A percentile compares a stretch with the other conserved stretches of the same genome.
Evolutionary conservation across 2,113 vertebrate species (phyloP).

Genomic region (Sapayoa aenigma): DNA sequence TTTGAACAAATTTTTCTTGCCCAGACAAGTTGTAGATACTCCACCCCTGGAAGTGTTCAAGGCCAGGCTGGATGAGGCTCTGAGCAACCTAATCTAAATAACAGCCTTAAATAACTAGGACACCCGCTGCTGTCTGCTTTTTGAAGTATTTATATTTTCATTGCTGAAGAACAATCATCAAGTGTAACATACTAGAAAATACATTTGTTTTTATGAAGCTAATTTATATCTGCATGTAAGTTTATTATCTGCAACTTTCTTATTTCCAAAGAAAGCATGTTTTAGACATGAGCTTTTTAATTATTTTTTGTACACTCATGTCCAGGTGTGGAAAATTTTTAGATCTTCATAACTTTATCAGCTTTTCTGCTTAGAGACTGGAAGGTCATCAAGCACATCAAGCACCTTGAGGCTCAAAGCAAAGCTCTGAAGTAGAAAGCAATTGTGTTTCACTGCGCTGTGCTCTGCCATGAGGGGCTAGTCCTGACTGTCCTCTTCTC

Average conservation of each 20-base stretch:
- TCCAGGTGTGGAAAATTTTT: neutral
- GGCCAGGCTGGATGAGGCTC: too few species aligned
- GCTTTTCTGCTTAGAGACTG: neutral
- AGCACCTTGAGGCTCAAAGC: rapidly evolving
- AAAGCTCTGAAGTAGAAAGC: neutral
- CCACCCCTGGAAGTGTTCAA: too few species aligned
- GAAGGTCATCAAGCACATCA: neutral
- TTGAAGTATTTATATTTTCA: neutral
- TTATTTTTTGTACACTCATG: neutral
- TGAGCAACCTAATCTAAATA: neutral
- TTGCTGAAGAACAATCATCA: neutral
- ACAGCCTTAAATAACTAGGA: neutral
- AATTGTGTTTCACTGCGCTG: neutral
- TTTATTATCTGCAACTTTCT: neutral
- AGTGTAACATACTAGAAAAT: neutral
- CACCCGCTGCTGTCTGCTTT: neutral
- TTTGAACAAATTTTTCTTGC: too few species aligned
- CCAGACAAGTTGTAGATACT: too few species aligned
- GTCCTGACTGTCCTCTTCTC: neutral
- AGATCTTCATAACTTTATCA: neutral
- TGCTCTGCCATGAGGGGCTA: neutral
- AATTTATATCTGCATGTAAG: neutral
- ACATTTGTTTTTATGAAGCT: neutral
- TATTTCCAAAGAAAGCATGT: neutral
- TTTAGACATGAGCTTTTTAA: neutral